phyloP scores from a whole-genome alignment of 1,140 invertebrate genomes.

The Trichonephila clavipes region DNA sequence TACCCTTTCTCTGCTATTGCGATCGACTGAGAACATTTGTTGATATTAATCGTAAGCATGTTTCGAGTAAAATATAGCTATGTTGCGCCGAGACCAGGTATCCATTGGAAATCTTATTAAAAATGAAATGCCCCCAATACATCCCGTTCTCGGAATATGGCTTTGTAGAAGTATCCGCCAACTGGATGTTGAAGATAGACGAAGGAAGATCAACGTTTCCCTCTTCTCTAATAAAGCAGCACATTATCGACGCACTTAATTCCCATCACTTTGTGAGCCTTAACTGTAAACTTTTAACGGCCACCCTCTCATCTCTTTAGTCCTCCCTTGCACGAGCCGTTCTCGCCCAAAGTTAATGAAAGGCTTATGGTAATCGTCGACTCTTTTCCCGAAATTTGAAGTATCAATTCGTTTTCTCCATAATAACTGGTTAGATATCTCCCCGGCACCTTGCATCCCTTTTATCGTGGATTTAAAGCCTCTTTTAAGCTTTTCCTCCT shows the following conservation, averaged over 20 bases:
- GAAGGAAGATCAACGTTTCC: constrained; percentile 3
- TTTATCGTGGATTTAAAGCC: constrained; percentile 68
- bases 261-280: constrained; percentile 23
- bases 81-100: too few relatives aligned
- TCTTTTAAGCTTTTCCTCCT: background rate
- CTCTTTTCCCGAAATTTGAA: constrained; percentile 69
- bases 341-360: constrained; percentile 52
- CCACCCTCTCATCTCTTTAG: constrained; percentile 10
- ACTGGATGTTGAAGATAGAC: background rate
- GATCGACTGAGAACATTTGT: too few relatives aligned
- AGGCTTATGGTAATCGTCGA: constrained; percentile 72
- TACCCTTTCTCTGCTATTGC: too few relatives aligned
- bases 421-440: constrained; percentile 71
- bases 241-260: constrained; percentile 31
- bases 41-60: too few relatives aligned
- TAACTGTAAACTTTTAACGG: constrained; percentile 43
- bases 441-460: constrained; percentile 36
- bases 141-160: too few relatives aligned
- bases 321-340: background rate
- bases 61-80: too few relatives aligned
- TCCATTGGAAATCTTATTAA: too few relatives aligned
- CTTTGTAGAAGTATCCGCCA: background rate
- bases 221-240: constrained; percentile 24
- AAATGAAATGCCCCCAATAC: too few relatives aligned
- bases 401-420: constrained; percentile 66